Percentiles rank a stretch among this genome's conserved stretches.
Evolutionary conservation across 2,888 invertebrate genomes (phyloP).

Genomic region (Drosophila tanythrix): DNA sequence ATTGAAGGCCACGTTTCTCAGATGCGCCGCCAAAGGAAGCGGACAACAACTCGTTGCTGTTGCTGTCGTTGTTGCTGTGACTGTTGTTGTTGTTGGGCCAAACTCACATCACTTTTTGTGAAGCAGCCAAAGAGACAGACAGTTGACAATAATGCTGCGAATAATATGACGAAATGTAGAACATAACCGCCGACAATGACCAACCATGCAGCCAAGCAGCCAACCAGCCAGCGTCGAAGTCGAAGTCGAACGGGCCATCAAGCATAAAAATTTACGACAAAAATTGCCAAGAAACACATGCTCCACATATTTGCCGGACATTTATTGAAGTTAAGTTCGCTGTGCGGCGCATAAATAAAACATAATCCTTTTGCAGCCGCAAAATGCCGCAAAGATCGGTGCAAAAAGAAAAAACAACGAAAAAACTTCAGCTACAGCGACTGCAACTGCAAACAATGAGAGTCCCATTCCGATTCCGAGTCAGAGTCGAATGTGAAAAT

Average conservation of each 20-base stretch:
- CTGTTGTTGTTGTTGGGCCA: slow-evolving; percentile 14
- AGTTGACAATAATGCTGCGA: slow-evolving; percentile 83
- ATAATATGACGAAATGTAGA: slow-evolving; percentile 83
- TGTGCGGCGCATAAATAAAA: slow-evolving; percentile 85
- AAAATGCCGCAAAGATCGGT: slow-evolving; percentile 51
- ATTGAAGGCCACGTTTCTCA: slow-evolving; percentile 50
- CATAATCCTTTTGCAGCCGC: slow-evolving; percentile 82
- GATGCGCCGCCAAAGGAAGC: slow-evolving; percentile 64
- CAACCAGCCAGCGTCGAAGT: slow-evolving; percentile 1
- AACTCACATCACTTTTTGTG: slow-evolving; percentile 68
- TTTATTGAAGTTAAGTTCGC: slow-evolving; percentile 85
- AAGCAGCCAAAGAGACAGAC: slow-evolving; percentile 39
- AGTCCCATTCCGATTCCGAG: slow-evolving; percentile 12
- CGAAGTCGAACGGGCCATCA: slow-evolving; percentile 51
- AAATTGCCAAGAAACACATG: slow-evolving; percentile 85
- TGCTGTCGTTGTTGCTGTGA: background rate
- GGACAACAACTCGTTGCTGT: slow-evolving; percentile 7
- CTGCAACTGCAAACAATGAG: slow-evolving; percentile 69
- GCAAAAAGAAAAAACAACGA: slow-evolving; percentile 17
- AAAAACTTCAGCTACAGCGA: slow-evolving; percentile 6
- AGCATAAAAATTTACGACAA: slow-evolving; percentile 83
- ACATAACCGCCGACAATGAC: slow-evolving; percentile 76
- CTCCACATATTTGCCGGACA: slow-evolving; percentile 85
- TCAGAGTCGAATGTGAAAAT: slow-evolving; percentile 42
- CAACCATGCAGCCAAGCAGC: slow-evolving; percentile 8